Percentiles rank a stretch among this genome's conserved stretches.
phyloP scores from a whole-genome alignment of 2,797 vertebrate species.

The Esox masquinongy region DNA sequence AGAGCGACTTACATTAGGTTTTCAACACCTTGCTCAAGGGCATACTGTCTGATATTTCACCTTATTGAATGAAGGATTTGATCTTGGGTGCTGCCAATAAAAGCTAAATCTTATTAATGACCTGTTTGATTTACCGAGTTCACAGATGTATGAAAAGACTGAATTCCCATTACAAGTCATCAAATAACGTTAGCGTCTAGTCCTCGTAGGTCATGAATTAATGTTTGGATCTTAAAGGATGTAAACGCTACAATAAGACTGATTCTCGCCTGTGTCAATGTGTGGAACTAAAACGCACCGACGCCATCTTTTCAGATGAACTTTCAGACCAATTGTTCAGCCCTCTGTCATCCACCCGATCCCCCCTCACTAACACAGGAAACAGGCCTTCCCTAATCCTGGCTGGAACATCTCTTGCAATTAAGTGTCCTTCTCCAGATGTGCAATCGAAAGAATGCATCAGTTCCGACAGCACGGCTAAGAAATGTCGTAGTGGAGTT shows the following conservation, averaged over 20 bases:
- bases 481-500: slow-evolving; percentile 47
- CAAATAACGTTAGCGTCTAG: not conserved
- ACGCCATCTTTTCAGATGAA: slow-evolving; percentile 62
- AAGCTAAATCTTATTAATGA: too few relatives aligned
- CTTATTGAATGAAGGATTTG: too few relatives aligned
- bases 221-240: not conserved
- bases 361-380: slow-evolving; percentile 32
- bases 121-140: not conserved
- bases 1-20: not conserved
- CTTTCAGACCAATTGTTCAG: slow-evolving; percentile 46
- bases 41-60: too few relatives aligned
- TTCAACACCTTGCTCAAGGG: too few relatives aligned
- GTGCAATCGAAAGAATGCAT: slow-evolving; percentile 42
- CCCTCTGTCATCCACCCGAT: slow-evolving; percentile 42
- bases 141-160: not conserved
- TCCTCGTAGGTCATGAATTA: not conserved
- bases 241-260: not conserved
- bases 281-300: slow-evolving; percentile 41
- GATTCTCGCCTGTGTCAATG: slow-evolving; percentile 8
- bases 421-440: slow-evolving; percentile 46
- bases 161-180: not conserved
- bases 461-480: slow-evolving; percentile 29
- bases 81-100: not conserved
- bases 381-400: slow-evolving; percentile 34
- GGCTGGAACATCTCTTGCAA: slow-evolving; percentile 43